Evolutionary conservation across 2,888 invertebrate species (phyloP).

Genomic region (Emmelina monodactyla): DNA sequence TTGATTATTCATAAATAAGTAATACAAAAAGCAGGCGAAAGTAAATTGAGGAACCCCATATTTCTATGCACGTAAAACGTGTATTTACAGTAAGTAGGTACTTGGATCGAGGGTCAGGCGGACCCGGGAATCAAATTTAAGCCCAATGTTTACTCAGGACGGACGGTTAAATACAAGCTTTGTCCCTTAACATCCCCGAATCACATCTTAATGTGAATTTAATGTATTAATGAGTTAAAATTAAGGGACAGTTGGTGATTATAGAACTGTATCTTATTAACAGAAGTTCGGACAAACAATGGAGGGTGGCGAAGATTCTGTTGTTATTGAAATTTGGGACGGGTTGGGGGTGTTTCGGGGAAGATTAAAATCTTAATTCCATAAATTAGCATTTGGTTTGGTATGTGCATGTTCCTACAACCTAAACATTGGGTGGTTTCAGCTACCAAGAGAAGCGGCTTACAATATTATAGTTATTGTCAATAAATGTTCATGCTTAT

Average conservation of each 20-base stretch:
- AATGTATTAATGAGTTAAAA: slow-evolving; percentile 45
- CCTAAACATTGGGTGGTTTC: no score
- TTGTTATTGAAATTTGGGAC: neutral
- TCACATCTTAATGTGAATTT: slow-evolving; percentile 41
- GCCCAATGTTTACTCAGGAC: slow-evolving; percentile 35
- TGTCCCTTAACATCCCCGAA: slow-evolving; percentile 21
- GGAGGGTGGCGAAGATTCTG: neutral
- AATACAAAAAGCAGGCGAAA: no score
- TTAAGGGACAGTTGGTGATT: no score
- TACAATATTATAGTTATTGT: no score
- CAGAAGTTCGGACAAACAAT: slow-evolving; percentile 1
- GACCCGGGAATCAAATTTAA: slow-evolving; percentile 13
- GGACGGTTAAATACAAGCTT: slow-evolving; percentile 25
- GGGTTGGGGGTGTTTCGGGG: neutral
- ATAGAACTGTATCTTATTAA: neutral
- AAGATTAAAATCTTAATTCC: no score
- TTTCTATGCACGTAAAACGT: neutral
- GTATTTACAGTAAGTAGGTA: slow-evolving; percentile 3
- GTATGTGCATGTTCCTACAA: no score
- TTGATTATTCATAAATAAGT: no score
- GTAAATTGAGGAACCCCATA: no score
- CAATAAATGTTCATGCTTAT: no score
- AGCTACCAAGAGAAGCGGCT: no score
- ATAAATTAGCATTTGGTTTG: no score
- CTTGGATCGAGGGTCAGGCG: neutral